phyloP scores from a whole-genome alignment of 2,888 invertebrate genomes.

The Apoda limacodes region DNA sequence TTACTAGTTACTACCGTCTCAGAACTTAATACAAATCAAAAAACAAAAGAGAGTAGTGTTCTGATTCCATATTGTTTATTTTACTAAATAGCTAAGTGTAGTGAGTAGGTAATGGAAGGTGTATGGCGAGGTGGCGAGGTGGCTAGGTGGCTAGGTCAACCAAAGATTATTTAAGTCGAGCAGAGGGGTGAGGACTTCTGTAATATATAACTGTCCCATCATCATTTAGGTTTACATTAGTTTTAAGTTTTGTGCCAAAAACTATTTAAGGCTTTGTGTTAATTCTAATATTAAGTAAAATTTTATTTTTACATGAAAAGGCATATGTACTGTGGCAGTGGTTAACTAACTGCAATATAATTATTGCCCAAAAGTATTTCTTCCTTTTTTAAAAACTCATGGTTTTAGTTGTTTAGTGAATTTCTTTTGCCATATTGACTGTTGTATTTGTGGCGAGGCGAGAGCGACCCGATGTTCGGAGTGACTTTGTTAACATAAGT shows the following conservation, averaged over 20 bases:
- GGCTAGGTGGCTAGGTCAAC: constrained; percentile 68
- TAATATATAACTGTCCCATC: constrained; percentile 55
- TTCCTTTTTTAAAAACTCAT: constrained; percentile 32
- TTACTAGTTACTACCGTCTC: too few species aligned
- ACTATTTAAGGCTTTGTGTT: constrained; percentile 41
- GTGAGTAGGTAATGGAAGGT: too few species aligned
- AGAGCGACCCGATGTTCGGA: constrained; percentile 24
- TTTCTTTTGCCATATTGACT: constrained; percentile 64
- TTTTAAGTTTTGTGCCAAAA: constrained; percentile 50
- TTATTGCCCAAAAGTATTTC: constrained; percentile 47
- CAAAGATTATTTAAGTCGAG: constrained; percentile 55
- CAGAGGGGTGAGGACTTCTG: constrained; percentile 43
- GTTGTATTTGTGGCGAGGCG: constrained; percentile 32
- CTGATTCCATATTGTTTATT: too few species aligned
- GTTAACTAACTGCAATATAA: constrained; percentile 46
- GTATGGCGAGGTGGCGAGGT: too few species aligned
- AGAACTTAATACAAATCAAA: too few species aligned
- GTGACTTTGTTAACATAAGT: constrained; percentile 53
- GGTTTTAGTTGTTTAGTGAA: constrained; percentile 46
- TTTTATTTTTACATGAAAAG: constrained; percentile 44
- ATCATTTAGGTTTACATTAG: constrained; percentile 30
- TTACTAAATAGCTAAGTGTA: too few species aligned
- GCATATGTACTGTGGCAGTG: constrained; percentile 50
- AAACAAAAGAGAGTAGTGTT: too few species aligned
- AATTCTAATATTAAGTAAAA: constrained; percentile 30